These are phyloP conservation scores for Melieria crassipennis DNA, from an alignment of 2,888 invertebrate species.

Conservation along the genomic window DNA sequence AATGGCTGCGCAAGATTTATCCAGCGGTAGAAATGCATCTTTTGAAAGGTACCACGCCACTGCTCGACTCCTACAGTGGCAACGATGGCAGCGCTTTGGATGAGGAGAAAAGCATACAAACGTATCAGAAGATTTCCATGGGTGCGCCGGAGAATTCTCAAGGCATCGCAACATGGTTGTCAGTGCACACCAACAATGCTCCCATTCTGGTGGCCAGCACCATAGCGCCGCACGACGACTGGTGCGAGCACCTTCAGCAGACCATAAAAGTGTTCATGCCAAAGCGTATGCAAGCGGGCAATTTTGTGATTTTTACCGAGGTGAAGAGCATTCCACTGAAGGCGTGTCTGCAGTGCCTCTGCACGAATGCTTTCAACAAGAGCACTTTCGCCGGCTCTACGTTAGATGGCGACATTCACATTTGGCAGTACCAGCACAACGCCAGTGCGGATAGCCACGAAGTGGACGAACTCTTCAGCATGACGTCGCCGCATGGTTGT, in stretches of 20 bases:
- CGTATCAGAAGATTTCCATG: conserved; percentile 58
- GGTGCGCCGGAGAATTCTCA: conserved; percentile 48
- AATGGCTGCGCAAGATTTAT: conserved; percentile 67
- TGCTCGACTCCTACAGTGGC: conserved; percentile 40
- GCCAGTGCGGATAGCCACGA: conserved; percentile 40
- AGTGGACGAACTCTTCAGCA: conserved; percentile 54
- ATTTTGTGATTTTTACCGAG: conserved; percentile 56
- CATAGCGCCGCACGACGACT: conserved; percentile 58
- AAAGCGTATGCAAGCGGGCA: conserved; percentile 51
- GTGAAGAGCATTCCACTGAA: conserved; percentile 56
- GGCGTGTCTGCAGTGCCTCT: conserved; percentile 56
- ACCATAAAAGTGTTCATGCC: conserved; percentile 57
- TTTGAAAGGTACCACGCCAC: conserved; percentile 61
- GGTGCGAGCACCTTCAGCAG: conserved; percentile 64
- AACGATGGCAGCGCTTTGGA: conserved; percentile 32
- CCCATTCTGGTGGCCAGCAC: conserved; percentile 59
- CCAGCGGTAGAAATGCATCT: conserved; percentile 67
- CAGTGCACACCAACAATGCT: conserved; percentile 61
- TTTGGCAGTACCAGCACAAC: conserved; percentile 58
- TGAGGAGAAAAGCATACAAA: conserved; percentile 51
- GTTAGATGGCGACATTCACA: conserved; percentile 60
- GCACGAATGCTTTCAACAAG: conserved; percentile 61
- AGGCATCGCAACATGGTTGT: conserved; percentile 61
- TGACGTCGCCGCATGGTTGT: conserved; percentile 53
- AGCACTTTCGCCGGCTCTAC: conserved; percentile 62